Conservation (phyloP, 2,888 invertebrate genomes). For the Platycheirus albimanus region DNA sequence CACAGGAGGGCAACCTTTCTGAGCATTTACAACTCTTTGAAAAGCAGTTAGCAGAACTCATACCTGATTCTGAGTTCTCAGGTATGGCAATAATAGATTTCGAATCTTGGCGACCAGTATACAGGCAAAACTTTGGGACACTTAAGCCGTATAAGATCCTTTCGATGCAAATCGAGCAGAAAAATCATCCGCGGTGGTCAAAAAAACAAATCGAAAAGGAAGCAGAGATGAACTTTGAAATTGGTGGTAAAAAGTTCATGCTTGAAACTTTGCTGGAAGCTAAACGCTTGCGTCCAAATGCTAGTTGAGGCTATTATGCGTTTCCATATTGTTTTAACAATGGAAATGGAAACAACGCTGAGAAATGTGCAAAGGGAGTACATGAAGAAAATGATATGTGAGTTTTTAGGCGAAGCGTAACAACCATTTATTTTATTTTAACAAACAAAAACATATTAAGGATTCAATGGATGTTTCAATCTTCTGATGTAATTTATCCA, state of each 20-base stretch:
- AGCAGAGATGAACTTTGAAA: slow-evolving; percentile 52
- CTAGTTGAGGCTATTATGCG: slow-evolving; percentile 62
- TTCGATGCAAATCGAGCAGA: slow-evolving; percentile 66
- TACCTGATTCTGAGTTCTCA: slow-evolving; percentile 39
- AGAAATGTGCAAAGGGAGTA: slow-evolving; percentile 53
- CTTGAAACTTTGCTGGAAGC: slow-evolving; percentile 36
- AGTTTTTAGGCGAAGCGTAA: slow-evolving; percentile 35
- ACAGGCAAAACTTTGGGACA: slow-evolving; percentile 60
- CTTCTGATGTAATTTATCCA: slow-evolving; percentile 55
- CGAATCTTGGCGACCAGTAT: slow-evolving; percentile 64
- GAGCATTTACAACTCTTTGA: slow-evolving; percentile 44
- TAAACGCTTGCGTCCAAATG: slow-evolving; percentile 48
- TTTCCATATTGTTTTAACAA: slow-evolving; percentile 66
- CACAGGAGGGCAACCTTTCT: slow-evolving; percentile 54
- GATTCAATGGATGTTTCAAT: slow-evolving; percentile 67
- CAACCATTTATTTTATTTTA: slow-evolving; percentile 12
- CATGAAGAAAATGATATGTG: slow-evolving; percentile 59
- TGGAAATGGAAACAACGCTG: slow-evolving; percentile 16
- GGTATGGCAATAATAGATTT: slow-evolving; percentile 61
- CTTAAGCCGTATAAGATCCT: slow-evolving; percentile 55
- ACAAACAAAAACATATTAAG: too few relatives aligned
- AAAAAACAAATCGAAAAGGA: slow-evolving; percentile 51
- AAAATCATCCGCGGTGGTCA: slow-evolving; percentile 43
- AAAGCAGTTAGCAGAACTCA: slow-evolving; percentile 30
- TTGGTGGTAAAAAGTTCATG: slow-evolving; percentile 50